Evolutionary conservation across 2,888 invertebrate genomes (phyloP).

Genomic region (Rotaria magnacalcarata): DNA sequence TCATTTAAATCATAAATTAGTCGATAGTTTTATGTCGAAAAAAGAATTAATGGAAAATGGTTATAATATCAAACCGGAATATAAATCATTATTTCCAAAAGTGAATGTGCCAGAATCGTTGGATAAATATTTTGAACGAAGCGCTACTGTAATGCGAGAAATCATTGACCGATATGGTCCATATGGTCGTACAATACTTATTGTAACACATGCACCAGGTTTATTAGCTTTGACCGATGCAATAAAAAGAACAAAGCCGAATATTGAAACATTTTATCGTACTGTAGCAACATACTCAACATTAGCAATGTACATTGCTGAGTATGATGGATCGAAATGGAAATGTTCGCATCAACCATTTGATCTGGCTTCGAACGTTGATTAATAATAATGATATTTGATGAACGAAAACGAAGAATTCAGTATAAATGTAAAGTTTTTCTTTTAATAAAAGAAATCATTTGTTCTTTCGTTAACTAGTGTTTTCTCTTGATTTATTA

Average conservation of each 20-base stretch:
- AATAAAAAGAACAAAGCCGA: neutral
- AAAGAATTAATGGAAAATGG: conserved; percentile 36
- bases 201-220: conserved; percentile 80
- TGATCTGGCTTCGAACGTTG: neutral
- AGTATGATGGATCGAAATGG: neutral
- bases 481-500: no score
- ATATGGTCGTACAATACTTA: conserved; percentile 73
- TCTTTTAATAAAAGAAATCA: no score
- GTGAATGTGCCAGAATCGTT: conserved; percentile 37
- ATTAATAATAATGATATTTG: neutral
- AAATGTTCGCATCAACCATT: neutral
- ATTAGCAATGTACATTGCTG: neutral
- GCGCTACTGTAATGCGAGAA: conserved; percentile 1
- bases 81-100: conserved; percentile 27
- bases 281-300: neutral
- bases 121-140: conserved; percentile 38
- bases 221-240: neutral
- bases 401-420: neutral
- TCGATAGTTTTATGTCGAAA: conserved; percentile 39
- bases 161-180: conserved; percentile 6
- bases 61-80: conserved; percentile 40
- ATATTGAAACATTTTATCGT: neutral
- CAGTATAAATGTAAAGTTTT: no score
- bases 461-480: no score
- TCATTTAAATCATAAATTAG: conserved; percentile 63